Percentiles rank a stretch among this genome's conserved stretches.
Evolutionary conservation across 2,113 vertebrate species (phyloP).

Genomic region (Proteles cristata): DNA sequence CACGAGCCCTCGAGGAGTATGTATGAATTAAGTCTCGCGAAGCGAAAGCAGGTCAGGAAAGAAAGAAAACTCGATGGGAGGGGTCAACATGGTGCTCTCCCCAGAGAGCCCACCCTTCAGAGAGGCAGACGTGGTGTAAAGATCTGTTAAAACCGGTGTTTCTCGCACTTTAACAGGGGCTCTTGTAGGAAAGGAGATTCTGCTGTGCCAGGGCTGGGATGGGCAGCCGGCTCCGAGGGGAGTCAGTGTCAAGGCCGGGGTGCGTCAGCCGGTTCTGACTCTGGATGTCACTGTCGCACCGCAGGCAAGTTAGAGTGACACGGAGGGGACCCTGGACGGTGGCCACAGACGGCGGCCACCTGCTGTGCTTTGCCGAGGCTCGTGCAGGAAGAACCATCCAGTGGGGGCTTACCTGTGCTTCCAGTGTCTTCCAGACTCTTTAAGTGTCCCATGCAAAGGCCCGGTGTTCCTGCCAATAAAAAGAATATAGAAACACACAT

Average conservation of each 20-base stretch:
- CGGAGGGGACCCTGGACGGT: rapidly evolving
- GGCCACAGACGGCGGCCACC: background rate
- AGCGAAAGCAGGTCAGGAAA: background rate
- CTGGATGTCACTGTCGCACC: background rate
- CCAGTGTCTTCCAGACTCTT: background rate
- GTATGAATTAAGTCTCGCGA: background rate
- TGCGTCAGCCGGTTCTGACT: background rate
- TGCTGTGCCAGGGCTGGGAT: background rate
- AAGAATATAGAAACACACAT: background rate
- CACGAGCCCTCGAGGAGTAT: background rate
- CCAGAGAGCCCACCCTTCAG: background rate
- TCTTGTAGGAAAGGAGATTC: background rate
- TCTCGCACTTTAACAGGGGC: background rate
- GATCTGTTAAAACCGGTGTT: background rate
- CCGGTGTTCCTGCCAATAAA: background rate
- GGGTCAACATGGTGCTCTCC: background rate
- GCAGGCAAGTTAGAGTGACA: background rate
- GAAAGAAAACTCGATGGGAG: background rate
- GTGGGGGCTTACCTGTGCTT: background rate
- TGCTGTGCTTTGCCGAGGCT: background rate
- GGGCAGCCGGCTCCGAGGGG: background rate
- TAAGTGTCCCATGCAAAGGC: background rate
- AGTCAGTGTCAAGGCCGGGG: background rate
- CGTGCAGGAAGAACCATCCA: background rate
- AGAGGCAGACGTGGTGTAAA: background rate